Conservation (phyloP, 2,888 invertebrate genomes). For the Tetanocera ferruginea region DNA sequence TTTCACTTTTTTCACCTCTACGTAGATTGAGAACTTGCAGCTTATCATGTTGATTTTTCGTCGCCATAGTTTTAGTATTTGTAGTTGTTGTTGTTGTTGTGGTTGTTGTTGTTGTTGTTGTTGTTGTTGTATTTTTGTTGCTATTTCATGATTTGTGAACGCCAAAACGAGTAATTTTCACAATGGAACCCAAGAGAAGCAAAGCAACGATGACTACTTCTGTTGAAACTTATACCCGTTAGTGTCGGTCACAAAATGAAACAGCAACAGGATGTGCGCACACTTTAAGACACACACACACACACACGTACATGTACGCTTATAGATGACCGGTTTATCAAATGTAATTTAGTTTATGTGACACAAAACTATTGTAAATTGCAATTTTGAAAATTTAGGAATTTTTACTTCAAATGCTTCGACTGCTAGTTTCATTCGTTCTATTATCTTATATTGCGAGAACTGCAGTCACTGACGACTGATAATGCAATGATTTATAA, state of each 20-base stretch:
- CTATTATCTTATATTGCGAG: not conserved
- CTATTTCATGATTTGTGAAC: constrained; percentile 71
- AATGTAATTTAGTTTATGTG: not conserved
- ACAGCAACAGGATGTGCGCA: constrained; percentile 58
- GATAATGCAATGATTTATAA: constrained; percentile 65
- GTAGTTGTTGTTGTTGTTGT: too few relatives aligned
- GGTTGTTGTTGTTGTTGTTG: not conserved
- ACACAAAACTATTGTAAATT: not conserved
- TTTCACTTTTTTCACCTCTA: too few relatives aligned
- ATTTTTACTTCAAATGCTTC: not conserved
- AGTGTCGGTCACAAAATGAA: constrained; percentile 72
- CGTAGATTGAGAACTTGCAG: too few relatives aligned
- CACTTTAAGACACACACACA: constrained; percentile 3
- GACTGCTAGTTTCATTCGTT: too few relatives aligned
- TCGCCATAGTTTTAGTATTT: too few relatives aligned
- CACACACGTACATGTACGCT: not conserved
- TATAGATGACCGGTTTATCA: not conserved
- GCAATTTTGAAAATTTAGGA: not conserved
- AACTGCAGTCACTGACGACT: constrained; percentile 51
- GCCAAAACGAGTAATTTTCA: constrained; percentile 69
- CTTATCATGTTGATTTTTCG: too few relatives aligned
- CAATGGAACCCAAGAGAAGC: constrained; percentile 38
- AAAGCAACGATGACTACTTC: not conserved
- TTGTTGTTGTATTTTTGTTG: constrained; percentile 55
- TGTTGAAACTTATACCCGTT: constrained; percentile 66